Evolutionary conservation across 2,113 vertebrate species (phyloP).

Genomic region (Hylia prasina): DNA sequence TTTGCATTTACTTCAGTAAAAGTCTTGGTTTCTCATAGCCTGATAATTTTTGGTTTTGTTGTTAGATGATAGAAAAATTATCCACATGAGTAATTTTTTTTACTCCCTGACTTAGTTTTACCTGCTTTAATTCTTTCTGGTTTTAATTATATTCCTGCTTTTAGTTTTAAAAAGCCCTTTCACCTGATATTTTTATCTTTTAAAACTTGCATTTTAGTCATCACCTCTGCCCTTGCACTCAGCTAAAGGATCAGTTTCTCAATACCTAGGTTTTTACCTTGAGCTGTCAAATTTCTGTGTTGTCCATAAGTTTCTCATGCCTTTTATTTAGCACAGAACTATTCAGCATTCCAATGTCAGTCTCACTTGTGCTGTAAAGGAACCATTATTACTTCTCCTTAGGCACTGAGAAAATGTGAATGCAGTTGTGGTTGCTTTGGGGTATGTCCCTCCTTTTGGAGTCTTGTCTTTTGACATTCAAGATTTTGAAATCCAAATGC

Average conservation of each 20-base stretch:
- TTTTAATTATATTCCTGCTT: not conserved
- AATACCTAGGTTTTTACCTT: not conserved
- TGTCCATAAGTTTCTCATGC: not conserved
- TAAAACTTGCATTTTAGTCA: not conserved
- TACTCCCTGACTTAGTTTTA: not conserved
- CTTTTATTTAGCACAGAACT: not conserved
- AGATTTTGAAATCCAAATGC: not conserved
- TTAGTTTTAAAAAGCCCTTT: not conserved
- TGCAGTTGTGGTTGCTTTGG: not conserved
- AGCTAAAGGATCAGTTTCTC: not conserved
- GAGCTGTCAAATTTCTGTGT: not conserved
- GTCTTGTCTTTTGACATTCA: not conserved
- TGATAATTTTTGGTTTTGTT: not conserved
- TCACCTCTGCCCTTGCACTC: not conserved
- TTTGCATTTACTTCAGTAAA: not conserved
- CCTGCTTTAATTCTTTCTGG: not conserved
- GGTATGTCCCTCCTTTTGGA: not conserved
- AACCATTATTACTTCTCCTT: not conserved
- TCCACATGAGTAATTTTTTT: not conserved
- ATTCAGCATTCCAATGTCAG: not conserved
- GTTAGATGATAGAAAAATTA: not conserved
- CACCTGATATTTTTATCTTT: not conserved
- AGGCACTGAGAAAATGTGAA: not conserved
- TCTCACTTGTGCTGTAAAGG: not conserved
- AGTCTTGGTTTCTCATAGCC: not conserved